Conservation (phyloP, 2,888 invertebrate genomes). For the Acrobasis suavella region DNA sequence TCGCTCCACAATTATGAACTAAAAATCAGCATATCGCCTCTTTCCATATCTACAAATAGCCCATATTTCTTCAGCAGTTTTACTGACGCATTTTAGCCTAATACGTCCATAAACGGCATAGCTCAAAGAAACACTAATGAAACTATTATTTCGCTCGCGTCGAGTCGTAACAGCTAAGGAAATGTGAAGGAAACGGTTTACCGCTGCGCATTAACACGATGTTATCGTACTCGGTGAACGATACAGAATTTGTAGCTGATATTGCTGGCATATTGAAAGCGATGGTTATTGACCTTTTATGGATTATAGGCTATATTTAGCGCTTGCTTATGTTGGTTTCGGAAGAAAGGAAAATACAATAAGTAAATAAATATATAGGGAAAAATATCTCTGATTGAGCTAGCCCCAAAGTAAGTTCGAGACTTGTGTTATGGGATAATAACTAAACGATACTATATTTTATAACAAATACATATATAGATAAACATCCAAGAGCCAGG, state of each 20-base stretch:
- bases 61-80: background rate
- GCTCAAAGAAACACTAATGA: slow-evolving; percentile 18
- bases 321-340: background rate
- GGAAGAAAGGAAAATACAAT: no score
- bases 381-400: no score
- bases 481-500: no score
- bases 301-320: background rate
- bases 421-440: no score
- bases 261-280: slow-evolving; percentile 17
- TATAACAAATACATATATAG: no score
- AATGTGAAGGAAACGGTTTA: slow-evolving; percentile 35
- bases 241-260: slow-evolving; percentile 17
- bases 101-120: slow-evolving; percentile 10
- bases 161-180: slow-evolving; percentile 16
- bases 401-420: no score
- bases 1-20: background rate
- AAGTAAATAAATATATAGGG: no score
- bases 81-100: slow-evolving; percentile 4
- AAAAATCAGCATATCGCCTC: no score
- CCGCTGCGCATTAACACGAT: slow-evolving; percentile 47
- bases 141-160: slow-evolving; percentile 16
- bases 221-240: slow-evolving; percentile 41
- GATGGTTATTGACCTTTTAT: background rate
- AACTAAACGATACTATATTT: no score
- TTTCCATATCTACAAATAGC: background rate